A percentile compares a stretch with the other conserved stretches of the same genome.
phyloP scores from a whole-genome alignment of 1,140 invertebrate species.

The Bombus soroeensis region DNA sequence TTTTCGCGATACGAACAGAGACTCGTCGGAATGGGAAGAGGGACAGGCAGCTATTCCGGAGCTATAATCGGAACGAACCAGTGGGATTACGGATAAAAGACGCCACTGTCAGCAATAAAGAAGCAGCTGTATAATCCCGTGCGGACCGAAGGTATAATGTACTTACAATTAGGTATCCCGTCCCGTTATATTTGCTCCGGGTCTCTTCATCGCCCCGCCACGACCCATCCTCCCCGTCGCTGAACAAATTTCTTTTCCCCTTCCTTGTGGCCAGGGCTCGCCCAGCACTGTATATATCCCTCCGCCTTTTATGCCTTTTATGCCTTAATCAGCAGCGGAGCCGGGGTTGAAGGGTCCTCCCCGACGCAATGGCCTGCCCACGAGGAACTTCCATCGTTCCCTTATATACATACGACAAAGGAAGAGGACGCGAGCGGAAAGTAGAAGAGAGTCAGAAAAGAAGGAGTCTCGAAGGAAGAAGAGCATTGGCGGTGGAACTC shows the following conservation, averaged over 20 bases:
- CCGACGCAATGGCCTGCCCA: constrained; percentile 59
- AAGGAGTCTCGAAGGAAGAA: background rate
- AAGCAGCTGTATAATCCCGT: constrained; percentile 69
- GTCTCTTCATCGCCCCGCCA: constrained; percentile 1
- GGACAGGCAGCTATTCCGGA: background rate
- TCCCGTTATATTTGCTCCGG: constrained; percentile 58
- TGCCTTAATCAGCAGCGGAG: constrained; percentile 65
- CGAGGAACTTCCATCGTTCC: constrained; percentile 50
- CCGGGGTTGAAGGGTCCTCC: constrained; percentile 59
- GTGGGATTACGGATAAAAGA: constrained; percentile 65
- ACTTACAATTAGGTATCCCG: constrained; percentile 69
- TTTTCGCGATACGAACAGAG: constrained; percentile 33
- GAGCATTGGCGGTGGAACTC: background rate
- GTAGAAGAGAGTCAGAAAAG: background rate
- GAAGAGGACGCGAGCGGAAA: constrained; percentile 33
- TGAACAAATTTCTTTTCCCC: constrained; percentile 63
- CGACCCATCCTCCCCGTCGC: background rate
- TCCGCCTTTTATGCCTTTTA: constrained; percentile 67
- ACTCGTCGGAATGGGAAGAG: background rate
- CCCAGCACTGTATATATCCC: constrained; percentile 22
- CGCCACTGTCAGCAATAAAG: constrained; percentile 65
- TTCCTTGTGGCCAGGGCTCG: background rate
- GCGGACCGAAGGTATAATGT: constrained; percentile 66
- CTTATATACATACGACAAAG: constrained; percentile 49
- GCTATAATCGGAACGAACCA: constrained; percentile 55